These are phyloP conservation scores for Psophia crepitans DNA, from an alignment of 2,113 vertebrate genomes.

Conservation along the genomic window DNA sequence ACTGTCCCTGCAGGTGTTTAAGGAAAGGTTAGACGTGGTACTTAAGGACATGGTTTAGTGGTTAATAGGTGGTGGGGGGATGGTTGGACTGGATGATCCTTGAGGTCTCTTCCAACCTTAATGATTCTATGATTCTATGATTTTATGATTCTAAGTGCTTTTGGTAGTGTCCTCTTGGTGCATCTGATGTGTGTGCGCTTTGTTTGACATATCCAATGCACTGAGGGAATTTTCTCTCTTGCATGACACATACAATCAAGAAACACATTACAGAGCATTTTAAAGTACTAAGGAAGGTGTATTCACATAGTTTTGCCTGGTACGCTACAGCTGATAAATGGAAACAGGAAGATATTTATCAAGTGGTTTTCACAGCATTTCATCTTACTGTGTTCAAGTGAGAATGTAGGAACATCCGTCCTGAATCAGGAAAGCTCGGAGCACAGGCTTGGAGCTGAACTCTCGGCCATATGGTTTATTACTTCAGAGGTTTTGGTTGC, in stretches of 20 bases:
- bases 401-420: not conserved
- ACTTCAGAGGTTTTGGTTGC: not conserved
- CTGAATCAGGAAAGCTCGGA: not conserved
- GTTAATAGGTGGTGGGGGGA: too few species aligned
- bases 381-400: not conserved
- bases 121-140: too few species aligned
- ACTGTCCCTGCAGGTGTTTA: too few species aligned
- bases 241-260: not conserved
- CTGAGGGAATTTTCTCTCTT: not conserved
- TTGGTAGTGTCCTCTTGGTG: not conserved
- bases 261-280: not conserved
- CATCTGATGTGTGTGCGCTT: not conserved
- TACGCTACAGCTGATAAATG: not conserved
- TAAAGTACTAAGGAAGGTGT: not conserved
- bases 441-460: not conserved
- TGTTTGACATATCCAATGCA: not conserved
- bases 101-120: too few species aligned
- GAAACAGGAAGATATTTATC: not conserved
- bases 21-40: too few species aligned
- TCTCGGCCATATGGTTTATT: not conserved
- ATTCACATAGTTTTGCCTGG: not conserved
- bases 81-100: too few species aligned
- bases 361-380: not conserved
- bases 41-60: too few species aligned
- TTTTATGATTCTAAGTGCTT: too few species aligned